These are phyloP conservation scores for Drosophila kohkoa DNA, from an alignment of 1,140 invertebrate genomes.

Conservation along the genomic window DNA sequence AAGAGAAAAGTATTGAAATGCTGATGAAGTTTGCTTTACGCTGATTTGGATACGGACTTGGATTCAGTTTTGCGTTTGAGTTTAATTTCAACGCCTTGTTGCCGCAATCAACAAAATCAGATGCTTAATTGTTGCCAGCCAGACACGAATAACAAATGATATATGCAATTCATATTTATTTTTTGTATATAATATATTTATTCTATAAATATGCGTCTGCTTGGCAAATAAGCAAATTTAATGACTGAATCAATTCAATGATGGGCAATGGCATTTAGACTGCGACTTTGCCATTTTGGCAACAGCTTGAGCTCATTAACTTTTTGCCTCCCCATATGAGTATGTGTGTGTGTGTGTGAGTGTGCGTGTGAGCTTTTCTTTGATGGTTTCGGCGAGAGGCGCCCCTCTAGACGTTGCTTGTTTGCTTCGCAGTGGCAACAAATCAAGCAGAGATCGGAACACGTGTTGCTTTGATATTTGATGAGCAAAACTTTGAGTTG, in stretches of 20 bases:
- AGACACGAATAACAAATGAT: slow-evolving; percentile 4
- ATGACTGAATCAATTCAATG: slow-evolving; percentile 31
- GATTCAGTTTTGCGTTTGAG: slow-evolving; percentile 32
- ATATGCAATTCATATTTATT: neutral
- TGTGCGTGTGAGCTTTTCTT: slow-evolving; percentile 18
- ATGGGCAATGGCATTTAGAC: neutral
- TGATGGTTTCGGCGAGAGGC: slow-evolving; percentile 30
- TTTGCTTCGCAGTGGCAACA: slow-evolving; percentile 38
- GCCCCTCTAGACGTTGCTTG: neutral
- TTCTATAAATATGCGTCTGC: slow-evolving; percentile 17
- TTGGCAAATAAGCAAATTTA: slow-evolving; percentile 45
- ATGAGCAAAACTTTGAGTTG: slow-evolving; percentile 69
- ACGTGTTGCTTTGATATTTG: slow-evolving; percentile 83
- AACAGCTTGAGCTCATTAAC: slow-evolving; percentile 62
- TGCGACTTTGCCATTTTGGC: slow-evolving; percentile 25
- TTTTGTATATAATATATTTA: neutral
- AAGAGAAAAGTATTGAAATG: slow-evolving; percentile 72
- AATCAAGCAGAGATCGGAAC: slow-evolving; percentile 51
- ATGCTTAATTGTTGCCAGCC: slow-evolving; percentile 45
- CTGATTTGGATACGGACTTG: slow-evolving; percentile 62
- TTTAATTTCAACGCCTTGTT: slow-evolving; percentile 48
- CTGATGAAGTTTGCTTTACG: slow-evolving; percentile 80
- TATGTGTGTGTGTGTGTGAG: slow-evolving; percentile 25
- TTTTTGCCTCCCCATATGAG: slow-evolving; percentile 31
- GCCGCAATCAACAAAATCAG: slow-evolving; percentile 65